Evolutionary conservation across 2,888 invertebrate species (phyloP).

Genomic region (Chloroclysta siterata): DNA sequence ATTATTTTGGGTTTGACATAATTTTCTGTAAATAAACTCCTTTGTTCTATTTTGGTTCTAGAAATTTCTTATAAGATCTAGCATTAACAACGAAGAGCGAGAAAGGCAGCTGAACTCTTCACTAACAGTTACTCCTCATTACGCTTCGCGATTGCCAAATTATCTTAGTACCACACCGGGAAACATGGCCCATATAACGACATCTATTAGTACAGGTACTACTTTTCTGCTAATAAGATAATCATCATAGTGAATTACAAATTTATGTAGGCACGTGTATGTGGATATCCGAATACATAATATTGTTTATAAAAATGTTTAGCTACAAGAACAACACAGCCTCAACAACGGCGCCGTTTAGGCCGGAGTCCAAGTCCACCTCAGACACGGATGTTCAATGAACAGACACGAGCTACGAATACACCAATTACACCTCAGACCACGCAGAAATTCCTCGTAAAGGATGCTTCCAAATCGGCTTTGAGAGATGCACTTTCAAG

Average conservation of each 20-base stretch:
- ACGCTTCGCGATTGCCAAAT: constrained; percentile 43
- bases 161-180: constrained; percentile 36
- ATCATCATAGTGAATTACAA: neutral
- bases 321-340: constrained; percentile 51
- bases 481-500: constrained; percentile 66
- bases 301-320: constrained; percentile 1
- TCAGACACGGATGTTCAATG: constrained; percentile 45
- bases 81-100: constrained; percentile 52
- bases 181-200: constrained; percentile 42
- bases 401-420: constrained; percentile 70
- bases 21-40: neutral
- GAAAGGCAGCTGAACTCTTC: constrained; percentile 54
- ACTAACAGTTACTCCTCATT: constrained; percentile 60
- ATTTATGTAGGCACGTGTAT: neutral
- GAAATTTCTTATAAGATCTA: constrained; percentile 64
- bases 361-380: constrained; percentile 78
- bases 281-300: neutral
- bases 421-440: constrained; percentile 50
- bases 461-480: constrained; percentile 55
- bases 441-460: constrained; percentile 44
- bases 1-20: constrained; percentile 38
- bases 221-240: neutral
- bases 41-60: constrained; percentile 41
- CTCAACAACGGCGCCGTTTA: constrained; percentile 62
- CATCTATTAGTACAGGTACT: constrained; percentile 44